Conservation (phyloP, 1,140 invertebrate genomes). For the Cherax quadricarinatus region DNA sequence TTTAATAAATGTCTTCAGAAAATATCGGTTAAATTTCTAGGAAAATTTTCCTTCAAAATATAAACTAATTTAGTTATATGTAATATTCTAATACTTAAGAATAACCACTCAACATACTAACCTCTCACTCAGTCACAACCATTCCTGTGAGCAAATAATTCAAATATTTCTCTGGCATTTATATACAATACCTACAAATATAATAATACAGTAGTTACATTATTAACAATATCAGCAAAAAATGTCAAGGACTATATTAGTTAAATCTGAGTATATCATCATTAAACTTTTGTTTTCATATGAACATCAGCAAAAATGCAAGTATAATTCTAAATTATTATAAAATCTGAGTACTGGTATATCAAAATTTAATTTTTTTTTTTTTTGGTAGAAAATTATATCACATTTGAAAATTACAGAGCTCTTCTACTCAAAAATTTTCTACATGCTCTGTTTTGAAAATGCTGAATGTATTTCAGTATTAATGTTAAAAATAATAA, state of each 20-base stretch:
- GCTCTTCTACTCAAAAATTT: no score
- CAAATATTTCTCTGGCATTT: conserved; percentile 42
- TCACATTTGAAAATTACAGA: background rate
- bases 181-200: conserved; percentile 34
- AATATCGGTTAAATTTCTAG: background rate
- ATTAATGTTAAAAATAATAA: no score
- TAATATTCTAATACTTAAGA: background rate
- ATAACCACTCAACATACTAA: conserved; percentile 16
- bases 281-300: background rate
- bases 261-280: background rate
- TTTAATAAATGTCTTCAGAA: background rate
- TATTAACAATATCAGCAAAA: conserved; percentile 8
- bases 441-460: no score
- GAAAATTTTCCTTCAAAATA: conserved; percentile 12
- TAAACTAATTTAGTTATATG: background rate
- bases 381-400: background rate
- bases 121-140: conserved; percentile 50
- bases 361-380: background rate
- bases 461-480: no score
- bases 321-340: no score
- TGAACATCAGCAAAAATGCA: no score
- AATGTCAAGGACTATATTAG: background rate
- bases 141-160: conserved; percentile 65
- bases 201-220: background rate
- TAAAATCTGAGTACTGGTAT: background rate